These are phyloP conservation scores for Proales similis DNA, from an alignment of 1,140 invertebrate genomes.

Conservation along the genomic window DNA sequence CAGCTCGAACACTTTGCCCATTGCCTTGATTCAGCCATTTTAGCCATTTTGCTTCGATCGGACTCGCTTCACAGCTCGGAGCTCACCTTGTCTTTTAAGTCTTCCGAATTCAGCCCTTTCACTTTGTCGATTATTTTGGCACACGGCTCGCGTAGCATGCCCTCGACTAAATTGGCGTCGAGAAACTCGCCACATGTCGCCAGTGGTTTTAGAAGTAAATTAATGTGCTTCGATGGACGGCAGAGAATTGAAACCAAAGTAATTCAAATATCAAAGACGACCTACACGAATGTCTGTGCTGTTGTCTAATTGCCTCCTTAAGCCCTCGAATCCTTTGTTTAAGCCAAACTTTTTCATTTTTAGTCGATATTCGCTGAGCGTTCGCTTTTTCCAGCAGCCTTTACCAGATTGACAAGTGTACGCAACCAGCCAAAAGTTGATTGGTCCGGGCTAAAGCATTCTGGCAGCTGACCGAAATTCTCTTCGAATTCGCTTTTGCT, in stretches of 20 bases:
- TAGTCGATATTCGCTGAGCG: too few species aligned
- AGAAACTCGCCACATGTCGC: constrained; percentile 53
- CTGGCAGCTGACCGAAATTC: too few species aligned
- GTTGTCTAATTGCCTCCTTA: constrained; percentile 48
- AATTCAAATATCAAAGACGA: not conserved
- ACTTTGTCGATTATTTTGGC: constrained; percentile 51
- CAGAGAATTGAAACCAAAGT: constrained; percentile 20
- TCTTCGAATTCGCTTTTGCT: too few species aligned
- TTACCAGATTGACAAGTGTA: too few species aligned
- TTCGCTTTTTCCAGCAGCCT: too few species aligned
- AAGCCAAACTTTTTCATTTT: constrained; percentile 52
- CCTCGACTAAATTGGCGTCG: constrained; percentile 46
- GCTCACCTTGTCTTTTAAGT: constrained; percentile 55
- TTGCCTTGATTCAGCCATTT: constrained; percentile 48
- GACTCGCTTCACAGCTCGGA: not conserved
- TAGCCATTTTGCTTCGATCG: not conserved
- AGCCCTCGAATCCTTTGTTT: constrained; percentile 52
- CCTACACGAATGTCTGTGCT: constrained; percentile 50
- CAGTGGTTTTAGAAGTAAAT: constrained; percentile 51
- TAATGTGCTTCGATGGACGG: constrained; percentile 46
- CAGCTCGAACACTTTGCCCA: constrained; percentile 54
- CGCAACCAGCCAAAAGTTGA: too few species aligned
- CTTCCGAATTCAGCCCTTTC: constrained; percentile 51
- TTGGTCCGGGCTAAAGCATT: too few species aligned
- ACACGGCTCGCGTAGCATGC: constrained; percentile 48